Evolutionary conservation across 2,888 invertebrate genomes (phyloP).

Genomic region (Flexamia atlantica): DNA sequence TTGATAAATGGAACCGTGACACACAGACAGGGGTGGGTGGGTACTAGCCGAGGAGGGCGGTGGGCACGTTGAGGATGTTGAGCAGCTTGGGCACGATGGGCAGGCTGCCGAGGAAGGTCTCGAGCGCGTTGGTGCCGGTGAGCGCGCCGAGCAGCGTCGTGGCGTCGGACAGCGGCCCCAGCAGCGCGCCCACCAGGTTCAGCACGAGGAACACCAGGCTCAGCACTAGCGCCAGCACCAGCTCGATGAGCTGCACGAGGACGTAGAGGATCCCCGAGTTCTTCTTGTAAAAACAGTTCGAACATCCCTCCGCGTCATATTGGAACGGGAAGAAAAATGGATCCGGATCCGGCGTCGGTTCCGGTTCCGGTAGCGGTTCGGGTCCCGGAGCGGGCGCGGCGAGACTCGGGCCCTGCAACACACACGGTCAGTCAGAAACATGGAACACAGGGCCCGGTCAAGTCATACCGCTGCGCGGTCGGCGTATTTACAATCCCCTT

Average conservation of each 20-base stretch:
- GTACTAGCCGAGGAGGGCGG: slow-evolving; percentile 27
- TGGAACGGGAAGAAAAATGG: slow-evolving; percentile 6
- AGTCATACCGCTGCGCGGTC: too few species aligned
- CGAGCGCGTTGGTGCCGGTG: slow-evolving; percentile 25
- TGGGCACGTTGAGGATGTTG: slow-evolving; percentile 30
- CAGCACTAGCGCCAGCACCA: not conserved
- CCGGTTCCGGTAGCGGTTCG: slow-evolving; percentile 19
- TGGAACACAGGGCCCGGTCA: slow-evolving; percentile 35
- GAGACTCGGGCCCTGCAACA: slow-evolving; percentile 52
- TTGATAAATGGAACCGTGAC: too few species aligned
- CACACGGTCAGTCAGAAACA: not conserved
- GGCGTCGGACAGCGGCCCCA: slow-evolving; percentile 19
- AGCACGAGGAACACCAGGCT: slow-evolving; percentile 14
- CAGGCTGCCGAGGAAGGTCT: slow-evolving; percentile 39
- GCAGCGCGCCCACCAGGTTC: not conserved
- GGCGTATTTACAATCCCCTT: too few species aligned
- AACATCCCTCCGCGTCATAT: slow-evolving; percentile 1
- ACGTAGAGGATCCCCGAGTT: slow-evolving; percentile 9
- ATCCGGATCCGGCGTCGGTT: slow-evolving; percentile 11
- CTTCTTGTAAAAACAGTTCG: not conserved
- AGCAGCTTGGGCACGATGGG: slow-evolving; percentile 31
- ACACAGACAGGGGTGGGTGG: too few species aligned
- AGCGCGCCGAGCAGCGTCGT: slow-evolving; percentile 39
- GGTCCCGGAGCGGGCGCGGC: slow-evolving; percentile 2
- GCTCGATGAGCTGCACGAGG: slow-evolving; percentile 12